These are phyloP conservation scores for Adelognathus sp. DNA, from an alignment of 2,888 invertebrate species.

Conservation along the genomic window DNA sequence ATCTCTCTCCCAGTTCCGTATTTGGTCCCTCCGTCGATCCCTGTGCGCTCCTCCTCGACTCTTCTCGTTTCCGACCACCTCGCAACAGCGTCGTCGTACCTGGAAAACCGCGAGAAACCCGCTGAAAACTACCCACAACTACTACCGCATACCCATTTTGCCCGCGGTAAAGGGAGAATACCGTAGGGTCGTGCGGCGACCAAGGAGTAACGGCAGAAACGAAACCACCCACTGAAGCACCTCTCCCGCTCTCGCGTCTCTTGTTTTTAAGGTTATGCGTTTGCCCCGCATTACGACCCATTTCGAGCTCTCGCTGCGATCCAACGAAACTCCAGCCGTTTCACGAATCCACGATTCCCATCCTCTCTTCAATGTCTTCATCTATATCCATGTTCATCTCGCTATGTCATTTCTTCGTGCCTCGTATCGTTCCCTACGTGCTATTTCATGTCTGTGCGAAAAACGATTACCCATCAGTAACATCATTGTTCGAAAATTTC, in stretches of 20 bases:
- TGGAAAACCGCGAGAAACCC: slow-evolving; percentile 25
- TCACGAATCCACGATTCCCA: slow-evolving; percentile 75
- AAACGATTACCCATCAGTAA: too few species aligned
- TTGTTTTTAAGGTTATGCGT: slow-evolving; percentile 79
- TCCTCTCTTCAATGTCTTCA: slow-evolving; percentile 28
- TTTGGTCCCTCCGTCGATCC: slow-evolving; percentile 7
- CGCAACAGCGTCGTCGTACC: slow-evolving; percentile 24
- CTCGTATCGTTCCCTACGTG: slow-evolving; percentile 38
- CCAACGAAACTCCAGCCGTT: slow-evolving; percentile 66
- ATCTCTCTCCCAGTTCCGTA: slow-evolving; percentile 32
- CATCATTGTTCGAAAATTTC: too few species aligned
- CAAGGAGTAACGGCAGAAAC: background rate
- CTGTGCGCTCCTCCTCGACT: background rate
- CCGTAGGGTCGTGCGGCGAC: background rate
- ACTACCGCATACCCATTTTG: slow-evolving; percentile 1
- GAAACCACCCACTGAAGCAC: slow-evolving; percentile 35
- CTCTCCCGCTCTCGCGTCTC: slow-evolving; percentile 57
- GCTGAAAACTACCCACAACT: slow-evolving; percentile 21
- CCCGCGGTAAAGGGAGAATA: slow-evolving; percentile 8
- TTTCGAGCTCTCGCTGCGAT: slow-evolving; percentile 69
- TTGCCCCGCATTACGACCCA: slow-evolving; percentile 77
- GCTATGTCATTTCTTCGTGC: background rate
- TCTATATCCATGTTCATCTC: background rate
- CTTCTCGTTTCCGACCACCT: slow-evolving; percentile 40
- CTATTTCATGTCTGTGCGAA: too few species aligned